These are phyloP conservation scores for Formica aserva DNA, from an alignment of 2,888 invertebrate species.

Conservation along the genomic window DNA sequence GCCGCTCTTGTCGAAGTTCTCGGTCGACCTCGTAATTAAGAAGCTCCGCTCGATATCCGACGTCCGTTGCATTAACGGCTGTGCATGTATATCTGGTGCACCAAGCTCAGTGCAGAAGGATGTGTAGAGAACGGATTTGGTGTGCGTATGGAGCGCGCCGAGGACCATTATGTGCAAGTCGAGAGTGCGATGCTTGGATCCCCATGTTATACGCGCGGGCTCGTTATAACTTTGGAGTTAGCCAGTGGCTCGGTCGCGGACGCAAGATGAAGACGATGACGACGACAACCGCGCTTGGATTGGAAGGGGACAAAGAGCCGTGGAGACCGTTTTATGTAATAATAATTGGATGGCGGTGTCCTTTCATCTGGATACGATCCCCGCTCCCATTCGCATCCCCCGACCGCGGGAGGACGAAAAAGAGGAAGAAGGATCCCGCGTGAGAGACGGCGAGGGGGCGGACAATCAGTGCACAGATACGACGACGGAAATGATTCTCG, in stretches of 20 bases:
- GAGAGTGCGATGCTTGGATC: slow-evolving; percentile 74
- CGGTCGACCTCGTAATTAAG: slow-evolving; percentile 72
- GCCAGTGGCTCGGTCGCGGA: slow-evolving; percentile 77
- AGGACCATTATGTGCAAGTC: slow-evolving; percentile 76
- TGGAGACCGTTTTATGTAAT: slow-evolving; percentile 83
- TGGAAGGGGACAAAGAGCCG: slow-evolving; percentile 72
- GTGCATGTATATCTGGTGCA: slow-evolving; percentile 55
- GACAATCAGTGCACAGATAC: slow-evolving; percentile 56
- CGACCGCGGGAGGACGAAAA: slow-evolving; percentile 56
- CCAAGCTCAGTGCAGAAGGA: slow-evolving; percentile 42
- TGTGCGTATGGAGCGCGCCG: slow-evolving; percentile 67
- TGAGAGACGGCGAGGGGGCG: slow-evolving; percentile 38
- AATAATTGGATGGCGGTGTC: slow-evolving; percentile 84
- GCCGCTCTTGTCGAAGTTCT: slow-evolving; percentile 58
- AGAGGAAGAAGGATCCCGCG: slow-evolving; percentile 46
- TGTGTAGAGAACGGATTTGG: slow-evolving; percentile 32
- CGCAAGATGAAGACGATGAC: slow-evolving; percentile 77
- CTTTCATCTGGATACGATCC: slow-evolving; percentile 78
- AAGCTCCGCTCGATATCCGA: slow-evolving; percentile 73
- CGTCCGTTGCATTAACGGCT: slow-evolving; percentile 59
- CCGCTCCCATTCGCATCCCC: slow-evolving; percentile 52
- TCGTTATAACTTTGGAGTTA: slow-evolving; percentile 82
- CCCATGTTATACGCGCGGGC: slow-evolving; percentile 65
- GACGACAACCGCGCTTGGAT: slow-evolving; percentile 62
- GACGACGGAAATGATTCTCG: slow-evolving; percentile 66